These are phyloP conservation scores for Drosophila littoralis DNA, from an alignment of 1,140 invertebrate genomes.

Conservation along the genomic window DNA sequence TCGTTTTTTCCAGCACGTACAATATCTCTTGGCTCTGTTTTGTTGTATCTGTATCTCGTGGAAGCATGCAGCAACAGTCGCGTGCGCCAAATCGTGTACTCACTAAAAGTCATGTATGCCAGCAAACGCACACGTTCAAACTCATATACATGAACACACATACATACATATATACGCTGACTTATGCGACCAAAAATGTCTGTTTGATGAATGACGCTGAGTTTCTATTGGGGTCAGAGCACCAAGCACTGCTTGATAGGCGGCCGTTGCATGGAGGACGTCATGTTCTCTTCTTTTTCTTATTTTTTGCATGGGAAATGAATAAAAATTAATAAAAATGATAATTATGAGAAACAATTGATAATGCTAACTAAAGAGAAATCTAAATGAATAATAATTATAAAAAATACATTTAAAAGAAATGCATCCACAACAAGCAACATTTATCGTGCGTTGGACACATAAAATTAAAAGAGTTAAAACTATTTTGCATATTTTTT, in stretches of 20 bases:
- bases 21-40: constrained; percentile 43
- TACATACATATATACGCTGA: neutral
- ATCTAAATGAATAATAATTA: constrained; percentile 3
- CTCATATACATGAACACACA: neutral
- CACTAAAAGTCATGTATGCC: constrained; percentile 73
- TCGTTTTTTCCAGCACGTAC: constrained; percentile 70
- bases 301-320: constrained; percentile 19
- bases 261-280: constrained; percentile 1
- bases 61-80: constrained; percentile 66
- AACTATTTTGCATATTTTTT: constrained; percentile 29
- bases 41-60: constrained; percentile 45
- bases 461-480: neutral
- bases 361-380: neutral
- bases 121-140: constrained; percentile 24
- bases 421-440: neutral
- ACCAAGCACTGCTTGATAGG: constrained; percentile 38
- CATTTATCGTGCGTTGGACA: neutral
- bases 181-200: constrained; percentile 2
- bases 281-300: neutral
- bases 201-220: constrained; percentile 35
- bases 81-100: constrained; percentile 67
- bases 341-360: neutral
- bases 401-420: too few species aligned
- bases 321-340: constrained; percentile 12
- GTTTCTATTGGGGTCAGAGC: constrained; percentile 58